phyloP scores from a whole-genome alignment of 2,888 invertebrate genomes.

The Autographa gamma region DNA sequence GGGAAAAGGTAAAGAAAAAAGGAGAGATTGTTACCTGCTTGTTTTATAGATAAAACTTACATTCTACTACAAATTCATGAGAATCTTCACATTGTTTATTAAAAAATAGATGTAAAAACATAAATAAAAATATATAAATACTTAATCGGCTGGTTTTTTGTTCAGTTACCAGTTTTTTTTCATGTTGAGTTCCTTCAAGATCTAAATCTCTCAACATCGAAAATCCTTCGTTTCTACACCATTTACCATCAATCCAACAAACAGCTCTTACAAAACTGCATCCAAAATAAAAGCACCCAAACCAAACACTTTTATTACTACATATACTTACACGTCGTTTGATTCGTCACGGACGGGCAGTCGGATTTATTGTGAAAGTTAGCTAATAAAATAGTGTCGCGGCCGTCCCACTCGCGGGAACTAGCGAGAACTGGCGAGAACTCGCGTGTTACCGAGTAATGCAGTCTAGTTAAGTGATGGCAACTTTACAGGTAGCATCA shows the following conservation, averaged over 20 bases:
- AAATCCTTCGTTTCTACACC: no score
- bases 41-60: no score
- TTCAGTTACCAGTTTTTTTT: no score
- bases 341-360: constrained; percentile 64
- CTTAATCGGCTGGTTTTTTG: no score
- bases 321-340: constrained; percentile 45
- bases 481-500: neutral
- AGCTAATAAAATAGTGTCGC: constrained; percentile 68
- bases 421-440: constrained; percentile 20
- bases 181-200: no score
- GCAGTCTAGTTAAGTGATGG: constrained; percentile 9
- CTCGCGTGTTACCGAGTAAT: constrained; percentile 43
- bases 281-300: neutral
- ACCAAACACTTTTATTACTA: constrained; percentile 21
- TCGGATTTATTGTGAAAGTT: constrained; percentile 72
- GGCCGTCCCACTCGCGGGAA: constrained; percentile 5
- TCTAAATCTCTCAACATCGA: no score
- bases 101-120: no score
- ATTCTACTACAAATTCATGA: no score
- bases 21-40: no score
- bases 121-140: no score
- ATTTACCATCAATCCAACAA: neutral
- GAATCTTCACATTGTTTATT: no score
- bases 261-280: neutral
- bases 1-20: no score